Percentiles rank a stretch among this genome's conserved stretches.
These are phyloP conservation scores for Jaculus jaculus DNA, from an alignment of 2,113 vertebrate genomes.

Conservation along the genomic window DNA sequence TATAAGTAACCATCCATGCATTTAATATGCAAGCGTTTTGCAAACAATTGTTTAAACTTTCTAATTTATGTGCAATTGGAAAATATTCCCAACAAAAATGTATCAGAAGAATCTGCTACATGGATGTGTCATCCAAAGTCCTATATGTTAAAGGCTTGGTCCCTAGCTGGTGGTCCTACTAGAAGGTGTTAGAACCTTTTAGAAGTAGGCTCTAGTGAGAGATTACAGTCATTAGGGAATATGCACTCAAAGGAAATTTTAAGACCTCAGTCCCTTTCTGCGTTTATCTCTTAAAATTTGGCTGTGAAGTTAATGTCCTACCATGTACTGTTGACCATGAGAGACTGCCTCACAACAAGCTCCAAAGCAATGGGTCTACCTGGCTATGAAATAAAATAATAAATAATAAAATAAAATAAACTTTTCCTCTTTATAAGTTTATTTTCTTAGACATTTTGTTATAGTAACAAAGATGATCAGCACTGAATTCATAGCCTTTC, in stretches of 20 bases:
- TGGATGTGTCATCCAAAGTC: neutral
- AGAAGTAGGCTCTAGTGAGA: neutral
- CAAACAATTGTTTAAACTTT: conserved; percentile 33
- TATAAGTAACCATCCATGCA: neutral
- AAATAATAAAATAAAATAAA: neutral
- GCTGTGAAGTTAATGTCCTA: neutral
- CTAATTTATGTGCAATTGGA: neutral
- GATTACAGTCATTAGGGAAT: neutral
- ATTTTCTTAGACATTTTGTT: neutral
- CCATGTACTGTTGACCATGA: neutral
- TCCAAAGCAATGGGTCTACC: neutral
- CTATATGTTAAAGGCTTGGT: neutral
- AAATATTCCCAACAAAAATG: neutral
- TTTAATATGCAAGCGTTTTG: conserved; percentile 7
- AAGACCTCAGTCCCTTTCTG: neutral
- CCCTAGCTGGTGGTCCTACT: neutral
- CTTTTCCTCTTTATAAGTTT: no score
- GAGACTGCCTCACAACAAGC: neutral
- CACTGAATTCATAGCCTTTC: neutral
- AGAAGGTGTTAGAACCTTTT: neutral
- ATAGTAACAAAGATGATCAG: neutral
- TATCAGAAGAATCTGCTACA: neutral
- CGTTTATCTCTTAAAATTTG: neutral
- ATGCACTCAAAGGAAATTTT: neutral
- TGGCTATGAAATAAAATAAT: neutral